phyloP scores from a whole-genome alignment of 2,888 invertebrate species.

The Lymantria dispar region DNA sequence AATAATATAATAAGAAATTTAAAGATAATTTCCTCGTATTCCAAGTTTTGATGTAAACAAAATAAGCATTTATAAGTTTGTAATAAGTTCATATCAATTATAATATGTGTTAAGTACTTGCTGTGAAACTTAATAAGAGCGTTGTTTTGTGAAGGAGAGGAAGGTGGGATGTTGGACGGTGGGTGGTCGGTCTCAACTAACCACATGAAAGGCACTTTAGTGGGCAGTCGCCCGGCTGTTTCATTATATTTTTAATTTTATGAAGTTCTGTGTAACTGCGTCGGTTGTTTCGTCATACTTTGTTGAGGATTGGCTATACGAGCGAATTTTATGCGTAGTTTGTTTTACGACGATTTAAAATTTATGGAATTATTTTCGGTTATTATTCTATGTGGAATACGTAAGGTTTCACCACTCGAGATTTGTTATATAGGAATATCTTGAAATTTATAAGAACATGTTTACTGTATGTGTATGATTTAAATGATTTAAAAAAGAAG shows the following conservation, averaged over 20 bases:
- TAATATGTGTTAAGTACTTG: no score
- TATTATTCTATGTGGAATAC: neutral
- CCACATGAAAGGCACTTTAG: conserved; percentile 37
- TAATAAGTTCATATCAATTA: no score
- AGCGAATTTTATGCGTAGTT: conserved; percentile 1
- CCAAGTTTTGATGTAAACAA: no score
- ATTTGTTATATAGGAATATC: no score
- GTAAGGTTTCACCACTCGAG: neutral
- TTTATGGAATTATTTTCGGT: neutral
- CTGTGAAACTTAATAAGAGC: conserved; percentile 4
- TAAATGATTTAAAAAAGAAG: no score
- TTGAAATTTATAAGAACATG: no score
- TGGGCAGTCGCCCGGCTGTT: conserved; percentile 24
- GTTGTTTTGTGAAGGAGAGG: conserved; percentile 1
- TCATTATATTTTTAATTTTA: conserved; percentile 39
- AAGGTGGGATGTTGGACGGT: neutral
- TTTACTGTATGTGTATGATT: no score
- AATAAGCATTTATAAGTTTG: no score
- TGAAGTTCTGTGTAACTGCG: conserved; percentile 30
- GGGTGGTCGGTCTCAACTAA: conserved; percentile 17
- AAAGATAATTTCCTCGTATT: no score
- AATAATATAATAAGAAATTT: no score
- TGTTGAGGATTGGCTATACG: conserved; percentile 4
- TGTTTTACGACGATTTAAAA: conserved; percentile 1
- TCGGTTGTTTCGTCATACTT: conserved; percentile 25